Conservation (phyloP, 2,888 invertebrate genomes). For the Eupeodes luniger region DNA sequence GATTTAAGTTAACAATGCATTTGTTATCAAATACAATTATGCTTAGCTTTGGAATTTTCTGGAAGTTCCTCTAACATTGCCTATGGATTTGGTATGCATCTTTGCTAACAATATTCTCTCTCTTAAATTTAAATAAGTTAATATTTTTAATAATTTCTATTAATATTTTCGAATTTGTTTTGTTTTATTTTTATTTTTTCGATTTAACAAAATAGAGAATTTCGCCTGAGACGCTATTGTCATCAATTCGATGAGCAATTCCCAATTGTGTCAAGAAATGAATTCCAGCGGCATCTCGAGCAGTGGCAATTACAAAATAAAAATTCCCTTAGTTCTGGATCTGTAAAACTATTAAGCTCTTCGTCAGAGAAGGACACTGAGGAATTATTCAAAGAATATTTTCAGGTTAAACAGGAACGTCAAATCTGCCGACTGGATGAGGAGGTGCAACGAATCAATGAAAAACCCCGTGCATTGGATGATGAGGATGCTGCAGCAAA, state of each 20-base stretch:
- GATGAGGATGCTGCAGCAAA: constrained; percentile 77
- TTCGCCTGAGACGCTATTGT: constrained; percentile 82
- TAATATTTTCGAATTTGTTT: neutral
- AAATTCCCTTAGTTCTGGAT: constrained; percentile 76
- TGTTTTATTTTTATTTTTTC: constrained; percentile 29
- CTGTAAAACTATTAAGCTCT: constrained; percentile 72
- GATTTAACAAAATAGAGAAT: constrained; percentile 78
- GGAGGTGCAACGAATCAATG: constrained; percentile 51
- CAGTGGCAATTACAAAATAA: constrained; percentile 79
- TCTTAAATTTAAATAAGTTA: neutral
- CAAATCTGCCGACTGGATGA: constrained; percentile 30
- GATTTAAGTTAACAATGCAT: constrained; percentile 2
- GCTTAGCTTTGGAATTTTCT: constrained; percentile 51
- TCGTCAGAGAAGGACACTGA: constrained; percentile 79
- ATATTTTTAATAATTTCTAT: neutral
- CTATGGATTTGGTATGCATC: constrained; percentile 62
- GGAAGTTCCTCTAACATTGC: constrained; percentile 43
- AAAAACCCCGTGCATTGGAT: constrained; percentile 5
- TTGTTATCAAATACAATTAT: constrained; percentile 30
- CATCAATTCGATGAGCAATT: constrained; percentile 81
- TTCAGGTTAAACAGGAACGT: constrained; percentile 64
- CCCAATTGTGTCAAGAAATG: constrained; percentile 80
- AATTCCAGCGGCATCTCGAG: constrained; percentile 80
- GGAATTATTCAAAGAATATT: constrained; percentile 79
- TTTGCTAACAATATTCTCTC: constrained; percentile 23